Evolutionary conservation across 2,797 vertebrate genomes (phyloP), one percentile per base, ranked within the genome.

Genomic region (Girardinus metallicus): DNA sequence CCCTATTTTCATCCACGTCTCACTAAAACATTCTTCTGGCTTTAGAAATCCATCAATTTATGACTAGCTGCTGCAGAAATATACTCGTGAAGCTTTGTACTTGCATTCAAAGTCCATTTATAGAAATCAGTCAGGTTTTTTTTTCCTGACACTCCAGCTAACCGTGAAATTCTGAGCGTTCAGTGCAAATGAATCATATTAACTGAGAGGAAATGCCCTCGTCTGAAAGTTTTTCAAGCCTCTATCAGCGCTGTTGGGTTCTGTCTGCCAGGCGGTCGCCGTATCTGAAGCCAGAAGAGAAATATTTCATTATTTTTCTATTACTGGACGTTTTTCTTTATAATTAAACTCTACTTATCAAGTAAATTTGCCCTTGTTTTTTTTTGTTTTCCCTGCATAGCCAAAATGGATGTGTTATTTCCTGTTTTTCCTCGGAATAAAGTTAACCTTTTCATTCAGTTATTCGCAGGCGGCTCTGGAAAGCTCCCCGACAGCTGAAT

Each of bases 141-240:
- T 60, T 73, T 60, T 10, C 36, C 51, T 68, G 43, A 80, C 85
- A 26, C 80, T 89, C 74, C 77, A 82, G 43, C 84, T 75, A 21
- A 84, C 77, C 74, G 57, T 87, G 87, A 92, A 91, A 84, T 84
- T 81, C 81, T 82, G 75, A 36, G 31, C 77, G 76, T 70, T 31
- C n/a, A 74, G 75, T 4, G n/a, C 29, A 76, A 90, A 84, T 76
- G 78, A 91, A 89, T 91, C 88, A 86, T 72, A 68, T 44, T 75
- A 68, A 41, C 68, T 72, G 53, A 11, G 68, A 79, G 74, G 79
- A 88, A 91, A 83, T 47, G 46, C 72, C 80, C 77, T 81, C 13
- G 82, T 73, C 46, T 79, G 36, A 75, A 73, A 79, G 51, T 90
- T 80, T 77, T 26, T 76, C 76, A 41, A 86, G 51, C 51, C 36